phyloP scores from a whole-genome alignment of 1,140 invertebrate species.

The Cyclargus thomasi region DNA sequence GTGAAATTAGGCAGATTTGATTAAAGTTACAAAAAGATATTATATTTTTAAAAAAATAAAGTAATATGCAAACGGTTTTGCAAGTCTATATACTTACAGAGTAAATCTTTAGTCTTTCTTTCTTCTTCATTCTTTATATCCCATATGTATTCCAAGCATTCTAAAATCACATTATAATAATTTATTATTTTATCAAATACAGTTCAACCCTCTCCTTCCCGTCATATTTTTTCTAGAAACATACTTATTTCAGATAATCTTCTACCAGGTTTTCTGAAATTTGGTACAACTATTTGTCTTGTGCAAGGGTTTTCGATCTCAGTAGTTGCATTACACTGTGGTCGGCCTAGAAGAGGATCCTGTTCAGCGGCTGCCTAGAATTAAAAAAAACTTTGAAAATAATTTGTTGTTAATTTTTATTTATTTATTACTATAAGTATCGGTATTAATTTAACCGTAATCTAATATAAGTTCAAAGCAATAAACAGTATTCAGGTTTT shows the following conservation, averaged over 20 bases:
- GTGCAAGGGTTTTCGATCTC: background rate
- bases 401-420: too few relatives aligned
- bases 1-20: background rate
- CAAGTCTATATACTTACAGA: background rate
- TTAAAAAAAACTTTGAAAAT: background rate
- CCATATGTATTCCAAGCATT: constrained; percentile 6
- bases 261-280: background rate
- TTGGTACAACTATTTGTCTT: background rate
- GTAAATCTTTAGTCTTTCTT: background rate
- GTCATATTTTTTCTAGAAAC: background rate
- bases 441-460: too few relatives aligned
- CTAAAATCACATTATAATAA: background rate
- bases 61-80: too few relatives aligned
- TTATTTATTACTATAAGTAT: too few relatives aligned
- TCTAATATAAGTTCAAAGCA: too few relatives aligned
- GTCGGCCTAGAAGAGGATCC: background rate
- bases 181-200: too few relatives aligned
- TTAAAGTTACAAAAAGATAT: too few relatives aligned
- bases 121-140: constrained; percentile 5
- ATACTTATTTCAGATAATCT: background rate
- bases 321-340: background rate
- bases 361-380: background rate
- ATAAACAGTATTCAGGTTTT: too few relatives aligned
- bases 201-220: background rate
- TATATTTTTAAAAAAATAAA: background rate